Percentiles rank a stretch among this genome's conserved stretches.
phyloP scores from a whole-genome alignment of 2,113 vertebrate genomes.

The Uropsilus gracilis region DNA sequence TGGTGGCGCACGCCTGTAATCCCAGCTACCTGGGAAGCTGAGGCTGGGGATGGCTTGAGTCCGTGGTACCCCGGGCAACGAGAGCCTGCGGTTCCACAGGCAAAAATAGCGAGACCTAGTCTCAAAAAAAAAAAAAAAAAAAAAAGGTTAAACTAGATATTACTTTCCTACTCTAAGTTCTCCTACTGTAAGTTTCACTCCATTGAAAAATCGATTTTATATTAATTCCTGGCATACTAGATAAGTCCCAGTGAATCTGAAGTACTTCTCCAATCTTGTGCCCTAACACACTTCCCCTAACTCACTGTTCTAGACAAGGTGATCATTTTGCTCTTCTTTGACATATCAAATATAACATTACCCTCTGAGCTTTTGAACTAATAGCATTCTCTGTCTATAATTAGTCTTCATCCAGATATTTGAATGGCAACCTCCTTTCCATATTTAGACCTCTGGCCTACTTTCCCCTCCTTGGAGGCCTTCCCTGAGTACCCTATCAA shows the following conservation, averaged over 20 bases:
- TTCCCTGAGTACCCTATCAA: background rate
- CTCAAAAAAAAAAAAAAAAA: too few relatives aligned
- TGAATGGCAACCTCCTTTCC: background rate
- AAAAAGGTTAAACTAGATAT: background rate
- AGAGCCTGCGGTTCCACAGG: too few relatives aligned
- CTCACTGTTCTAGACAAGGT: background rate
- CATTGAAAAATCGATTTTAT: background rate
- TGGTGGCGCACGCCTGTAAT: too few relatives aligned
- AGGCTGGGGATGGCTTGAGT: too few relatives aligned
- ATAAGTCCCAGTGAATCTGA: background rate
- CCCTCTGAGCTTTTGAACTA: background rate
- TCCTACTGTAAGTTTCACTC: background rate
- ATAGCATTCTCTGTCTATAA: background rate
- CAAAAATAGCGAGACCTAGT: too few relatives aligned
- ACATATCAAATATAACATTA: background rate
- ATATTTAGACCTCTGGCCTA: conserved; percentile 6
- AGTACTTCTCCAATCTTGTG: background rate
- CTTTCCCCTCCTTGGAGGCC: background rate
- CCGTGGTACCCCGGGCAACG: too few relatives aligned
- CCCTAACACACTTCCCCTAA: background rate
- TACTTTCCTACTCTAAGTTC: conserved; percentile 6
- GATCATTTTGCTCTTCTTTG: background rate
- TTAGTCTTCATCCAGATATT: background rate
- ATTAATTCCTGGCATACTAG: background rate
- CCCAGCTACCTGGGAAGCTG: too few relatives aligned